Base-by-base conservation (phyloP, 2,888 invertebrate genomes). In the Ceriagrion tenellum region DNA sequence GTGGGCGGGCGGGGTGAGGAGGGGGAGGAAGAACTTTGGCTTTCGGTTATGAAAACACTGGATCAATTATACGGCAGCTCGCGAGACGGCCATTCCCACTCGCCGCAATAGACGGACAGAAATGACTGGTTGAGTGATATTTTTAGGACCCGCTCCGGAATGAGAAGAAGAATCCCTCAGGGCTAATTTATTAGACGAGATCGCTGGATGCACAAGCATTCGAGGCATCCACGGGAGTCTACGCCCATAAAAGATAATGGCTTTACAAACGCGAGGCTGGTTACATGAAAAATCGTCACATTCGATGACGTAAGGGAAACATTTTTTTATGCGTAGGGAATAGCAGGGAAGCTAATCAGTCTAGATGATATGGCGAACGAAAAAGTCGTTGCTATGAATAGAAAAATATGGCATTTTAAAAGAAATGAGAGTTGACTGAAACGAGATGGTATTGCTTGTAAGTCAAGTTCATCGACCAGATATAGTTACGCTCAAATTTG, bases 31-130 rank as follows among this genome's bases (percentile, higher is more conserved):
- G 93, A 26, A 81, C 81, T 81, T 81, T 8, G 63, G 63, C 40
- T 59, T 93, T 63, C 93, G 47, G 93, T 74, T 93, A 69, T 93
- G 93, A 93, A 93, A 93, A 93, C 69, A 93, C 26, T 93, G 12
- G 47, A 69, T 47, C 93, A 47, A 93, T 93, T 93, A 93, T 69
- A 81, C 69, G 47, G 47, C 3, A n/a, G 81, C 16, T n/a, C 35
- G 81, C 16, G 35, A 3, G 13, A 35, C 16, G 81, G 16, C 12
- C 20, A 69, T 69, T n/a, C 69, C 4, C 16, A 16, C 81, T 81
- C 35, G n/a, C 81, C 35, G 81, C 81, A 81, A 35, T 35, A 81
- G 35, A 81, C 81, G 81, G 81, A 81, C 30, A 30, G 81, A 35
- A 81, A 81, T 30, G 35, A 81, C 81, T 35, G 16, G 81, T 30